Conservation (phyloP, 1,140 invertebrate genomes). For the Scylla paramamosain region DNA sequence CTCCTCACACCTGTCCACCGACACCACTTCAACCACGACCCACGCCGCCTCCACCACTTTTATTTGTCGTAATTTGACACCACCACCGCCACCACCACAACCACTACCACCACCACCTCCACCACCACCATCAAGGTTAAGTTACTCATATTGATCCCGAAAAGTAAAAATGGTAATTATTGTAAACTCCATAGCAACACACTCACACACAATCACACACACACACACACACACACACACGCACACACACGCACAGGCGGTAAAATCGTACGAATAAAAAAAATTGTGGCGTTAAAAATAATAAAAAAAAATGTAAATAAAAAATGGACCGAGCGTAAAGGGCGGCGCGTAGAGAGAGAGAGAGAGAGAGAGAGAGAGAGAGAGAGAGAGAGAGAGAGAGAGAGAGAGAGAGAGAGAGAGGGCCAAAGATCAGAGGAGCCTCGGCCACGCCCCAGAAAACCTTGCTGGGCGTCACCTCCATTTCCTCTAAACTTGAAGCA, state of each 20-base stretch:
- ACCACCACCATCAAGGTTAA: background rate
- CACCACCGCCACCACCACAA: background rate
- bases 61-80: background rate
- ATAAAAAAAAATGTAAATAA: background rate
- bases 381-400: constrained; percentile 47
- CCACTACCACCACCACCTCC: background rate
- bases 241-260: background rate
- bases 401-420: constrained; percentile 24
- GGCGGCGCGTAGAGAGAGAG: background rate
- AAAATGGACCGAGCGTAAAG: background rate
- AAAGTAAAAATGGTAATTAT: too few species aligned
- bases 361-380: constrained; percentile 52
- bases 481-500: background rate
- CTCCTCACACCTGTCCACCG: too few species aligned
- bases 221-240: too few species aligned
- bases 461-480: background rate
- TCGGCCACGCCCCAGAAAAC: background rate
- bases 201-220: too few species aligned
- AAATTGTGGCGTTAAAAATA: background rate
- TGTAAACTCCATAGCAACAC: too few species aligned
- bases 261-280: background rate
- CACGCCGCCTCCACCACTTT: background rate
- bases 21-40: background rate
- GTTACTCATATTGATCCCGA: background rate
- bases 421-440: background rate